A percentile compares a stretch with the other conserved stretches of the same genome.
phyloP scores from a whole-genome alignment of 2,797 vertebrate species.

The Manis pentadactyla region DNA sequence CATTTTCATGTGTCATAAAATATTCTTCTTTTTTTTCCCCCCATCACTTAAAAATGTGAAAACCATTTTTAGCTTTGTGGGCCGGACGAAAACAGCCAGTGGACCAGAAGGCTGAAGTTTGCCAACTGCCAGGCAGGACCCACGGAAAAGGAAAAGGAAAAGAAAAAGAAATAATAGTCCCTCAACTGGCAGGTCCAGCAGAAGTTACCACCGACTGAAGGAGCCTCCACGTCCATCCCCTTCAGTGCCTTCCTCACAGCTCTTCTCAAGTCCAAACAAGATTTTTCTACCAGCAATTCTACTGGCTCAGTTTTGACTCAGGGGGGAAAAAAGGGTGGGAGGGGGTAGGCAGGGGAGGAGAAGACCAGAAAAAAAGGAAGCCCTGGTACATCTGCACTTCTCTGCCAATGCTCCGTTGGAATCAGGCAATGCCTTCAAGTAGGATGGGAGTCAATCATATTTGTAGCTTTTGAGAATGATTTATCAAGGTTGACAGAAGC shows the following conservation, averaged over 20 bases:
- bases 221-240: neutral
- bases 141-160: neutral
- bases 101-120: neutral
- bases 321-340: neutral
- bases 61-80: neutral
- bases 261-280: constrained; percentile 21
- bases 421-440: neutral
- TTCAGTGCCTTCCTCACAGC: neutral
- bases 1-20: neutral
- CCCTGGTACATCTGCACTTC: neutral
- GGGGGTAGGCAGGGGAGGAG: no score
- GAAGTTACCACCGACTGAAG: neutral
- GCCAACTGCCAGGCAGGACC: neutral
- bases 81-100: neutral
- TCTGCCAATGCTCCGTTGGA: neutral
- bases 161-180: neutral
- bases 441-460: neutral
- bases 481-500: neutral
- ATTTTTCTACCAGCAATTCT: neutral
- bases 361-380: neutral
- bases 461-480: neutral
- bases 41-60: constrained; percentile 1
- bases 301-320: constrained; percentile 16
- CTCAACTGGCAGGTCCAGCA: neutral
- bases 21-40: neutral